Base-by-base conservation (phyloP, 2,888 invertebrate species). In the Tiliacea aurago region DNA sequence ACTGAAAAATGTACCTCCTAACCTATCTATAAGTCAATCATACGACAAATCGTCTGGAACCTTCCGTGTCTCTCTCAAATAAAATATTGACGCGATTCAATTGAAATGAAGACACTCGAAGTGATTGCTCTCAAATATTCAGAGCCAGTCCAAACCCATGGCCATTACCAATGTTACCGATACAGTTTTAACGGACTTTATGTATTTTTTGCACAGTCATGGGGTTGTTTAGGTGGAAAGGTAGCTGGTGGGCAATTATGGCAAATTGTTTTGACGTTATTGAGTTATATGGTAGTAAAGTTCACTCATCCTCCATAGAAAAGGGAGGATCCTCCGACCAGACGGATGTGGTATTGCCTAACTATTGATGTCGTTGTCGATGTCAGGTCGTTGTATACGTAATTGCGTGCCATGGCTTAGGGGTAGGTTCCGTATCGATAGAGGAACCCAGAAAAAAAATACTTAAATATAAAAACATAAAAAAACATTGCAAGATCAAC, bases 51-150 rank as follows among this genome's bases (percentile, higher is more conserved):
- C 78, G 74, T 68, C 64, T 9, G 33, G 33, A 83, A 59, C 65
- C 68, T 58, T 62, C 70, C 72, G 63, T 69, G 70, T 73, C 62
- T 69, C 63, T 56, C 61, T 62, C 72, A 55, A 80, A 84, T 86
- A 84, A 84, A 86, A 84, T 86, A 86, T 86, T 76, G 76, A 86
- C 70, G 73, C 77, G 75, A 74, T 83, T 84, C 78, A 84, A 81
- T 75, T 83, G 83, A 83, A 86, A 83, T 78, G 79, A 86, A 80
- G 73, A 59, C 81, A 86, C 86, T 85, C 77, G 41, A 58, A 70
- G 63, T 70, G 85, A 86, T 83, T 86, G 84, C 75, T 66, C 56
- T 86, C 76, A 86, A 86, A 86, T 84, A 86, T 86, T 86, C 81
- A 86, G 75, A 13, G 62, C 64, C 41, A 68, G 76, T 80, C n/a